Conservation (phyloP, 2,113 vertebrate species). For the Syrrhaptes paradoxus region DNA sequence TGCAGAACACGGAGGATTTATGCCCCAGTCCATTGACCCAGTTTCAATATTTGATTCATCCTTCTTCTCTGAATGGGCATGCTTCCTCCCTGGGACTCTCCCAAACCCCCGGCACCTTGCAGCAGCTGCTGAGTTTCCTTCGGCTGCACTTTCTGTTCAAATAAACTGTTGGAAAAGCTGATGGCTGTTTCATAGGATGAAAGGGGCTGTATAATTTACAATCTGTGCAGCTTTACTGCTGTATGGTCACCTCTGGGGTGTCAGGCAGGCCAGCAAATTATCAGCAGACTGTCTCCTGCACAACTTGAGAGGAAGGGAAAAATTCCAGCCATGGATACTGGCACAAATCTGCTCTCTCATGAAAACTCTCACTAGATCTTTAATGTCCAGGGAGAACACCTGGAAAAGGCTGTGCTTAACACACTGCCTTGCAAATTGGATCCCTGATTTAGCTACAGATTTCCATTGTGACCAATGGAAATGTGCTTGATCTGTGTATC, state of each 20-base stretch:
- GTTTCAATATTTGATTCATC: neutral
- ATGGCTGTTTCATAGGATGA: neutral
- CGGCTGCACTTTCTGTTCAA: neutral
- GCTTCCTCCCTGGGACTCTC: neutral
- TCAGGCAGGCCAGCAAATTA: neutral
- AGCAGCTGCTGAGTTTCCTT: neutral
- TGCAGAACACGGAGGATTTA: neutral
- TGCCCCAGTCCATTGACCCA: neutral
- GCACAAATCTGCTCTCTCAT: neutral
- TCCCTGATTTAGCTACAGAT: neutral
- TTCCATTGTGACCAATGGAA: neutral
- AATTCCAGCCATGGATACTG: neutral
- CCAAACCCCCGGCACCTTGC: neutral
- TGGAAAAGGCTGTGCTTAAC: neutral
- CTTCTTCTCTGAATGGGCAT: neutral
- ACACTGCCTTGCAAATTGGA: neutral
- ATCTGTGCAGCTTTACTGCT: neutral
- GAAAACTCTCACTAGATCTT: constrained; percentile 9
- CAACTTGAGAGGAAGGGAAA: neutral
- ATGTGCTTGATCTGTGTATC: neutral
- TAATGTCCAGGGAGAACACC: constrained; percentile 27
- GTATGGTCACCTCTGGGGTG: neutral
- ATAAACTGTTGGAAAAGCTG: neutral
- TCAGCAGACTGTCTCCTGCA: neutral
- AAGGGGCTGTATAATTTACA: neutral